Percentiles rank a stretch among this genome's conserved stretches.
Conservation (phyloP, 2,113 vertebrate genomes). For the Ptilorrhoa leucosticta region DNA sequence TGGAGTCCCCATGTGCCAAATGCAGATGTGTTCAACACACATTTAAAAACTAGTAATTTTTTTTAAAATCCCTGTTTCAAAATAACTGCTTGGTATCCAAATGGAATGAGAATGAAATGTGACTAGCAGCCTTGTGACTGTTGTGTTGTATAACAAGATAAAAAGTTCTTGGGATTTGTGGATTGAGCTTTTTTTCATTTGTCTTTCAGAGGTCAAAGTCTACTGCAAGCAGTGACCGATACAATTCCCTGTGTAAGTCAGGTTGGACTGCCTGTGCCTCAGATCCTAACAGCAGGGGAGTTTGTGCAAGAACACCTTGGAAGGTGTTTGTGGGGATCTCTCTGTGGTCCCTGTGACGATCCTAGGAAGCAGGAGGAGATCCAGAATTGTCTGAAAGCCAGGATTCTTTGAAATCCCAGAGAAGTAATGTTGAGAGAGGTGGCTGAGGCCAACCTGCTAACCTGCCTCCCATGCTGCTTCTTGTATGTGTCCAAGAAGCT, state of each 20-base stretch:
- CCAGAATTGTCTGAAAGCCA: background rate
- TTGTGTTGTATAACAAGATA: slow-evolving; percentile 54
- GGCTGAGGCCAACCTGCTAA: background rate
- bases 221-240: background rate
- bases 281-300: background rate
- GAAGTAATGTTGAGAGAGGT: background rate
- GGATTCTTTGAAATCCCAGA: background rate
- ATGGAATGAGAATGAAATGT: background rate
- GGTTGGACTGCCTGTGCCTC: background rate
- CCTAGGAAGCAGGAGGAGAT: background rate
- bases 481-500: slow-evolving; percentile 4
- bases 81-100: background rate
- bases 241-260: background rate
- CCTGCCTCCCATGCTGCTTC: background rate
- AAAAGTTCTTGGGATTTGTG: slow-evolving; percentile 38
- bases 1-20: background rate
- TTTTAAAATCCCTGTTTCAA: background rate
- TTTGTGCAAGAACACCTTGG: background rate
- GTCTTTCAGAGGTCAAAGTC: slow-evolving; percentile 54
- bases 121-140: slow-evolving; percentile 13
- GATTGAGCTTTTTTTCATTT: slow-evolving; percentile 34
- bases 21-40: background rate
- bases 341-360: background rate
- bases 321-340: background rate
- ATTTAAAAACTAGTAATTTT: background rate